Evolutionary conservation across 2,113 vertebrate genomes (phyloP), one percentile per base, ranked within the genome.

Genomic region (Zosterops lateralis): DNA sequence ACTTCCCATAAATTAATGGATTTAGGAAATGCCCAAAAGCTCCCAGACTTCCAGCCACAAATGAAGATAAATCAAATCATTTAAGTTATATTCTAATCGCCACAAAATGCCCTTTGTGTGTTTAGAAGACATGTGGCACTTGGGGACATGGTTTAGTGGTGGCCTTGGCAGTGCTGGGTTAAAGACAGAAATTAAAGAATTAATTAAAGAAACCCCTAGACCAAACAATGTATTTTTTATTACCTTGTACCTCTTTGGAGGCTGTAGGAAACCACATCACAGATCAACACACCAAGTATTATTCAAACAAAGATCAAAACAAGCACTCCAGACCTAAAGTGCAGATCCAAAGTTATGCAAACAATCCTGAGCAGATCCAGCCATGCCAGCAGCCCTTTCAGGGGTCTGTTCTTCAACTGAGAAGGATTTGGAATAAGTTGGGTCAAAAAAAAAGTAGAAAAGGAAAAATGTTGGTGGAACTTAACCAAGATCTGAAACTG

Each of bases 291-390:
- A 74, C 45, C 44, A 6, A 84, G 65, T 58, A 51, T 85, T 95
- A 87, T 51, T 64, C 47, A 66, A 92, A 83, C 45, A 91, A 66
- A 91, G 73, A 92, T 70, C 64, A 82, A 85, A 95, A 87, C 65
- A 74, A 81, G 71, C 56, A 25, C 70, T 81, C 16, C 3, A 10
- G 85, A 87, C 38, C 22, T 18, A 60, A 84, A 48, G 26, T 74
- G 51, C 60, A 65, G 2, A 1, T 32, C 20, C 64, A 74, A 91
- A 87, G 92, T 89, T 89, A 71, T 42, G 61, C 84, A 95, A 91
- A 95, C 70, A 89, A 64, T 5, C 29, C 66, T 12, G 1, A 66
- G 70, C 78, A 80, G 78, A 84, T 24, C 65, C 74, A 94, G 47
- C 29, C 32, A 74, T 17, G 48, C 56, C 84, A 83, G 28, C 77